Base-by-base conservation (phyloP, 2,888 invertebrate species). In the Sinohyriopsis cumingii region DNA sequence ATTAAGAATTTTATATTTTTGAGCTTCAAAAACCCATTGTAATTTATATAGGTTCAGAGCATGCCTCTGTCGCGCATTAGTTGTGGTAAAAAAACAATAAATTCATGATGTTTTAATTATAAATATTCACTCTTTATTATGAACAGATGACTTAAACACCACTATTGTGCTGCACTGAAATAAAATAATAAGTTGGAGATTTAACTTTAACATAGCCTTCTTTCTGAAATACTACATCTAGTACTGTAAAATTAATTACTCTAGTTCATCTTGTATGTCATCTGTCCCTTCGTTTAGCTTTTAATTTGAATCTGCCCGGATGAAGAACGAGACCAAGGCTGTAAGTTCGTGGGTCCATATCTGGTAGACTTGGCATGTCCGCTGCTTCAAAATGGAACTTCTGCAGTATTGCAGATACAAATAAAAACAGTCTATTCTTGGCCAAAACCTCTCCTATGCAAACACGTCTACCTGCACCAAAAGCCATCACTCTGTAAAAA, bases 371-470 rank as follows among this genome's bases (percentile, higher is more conserved):
- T 18, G 65, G 59, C 20, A 15, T 55, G 55, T 73, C 74, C 20
- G 71, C 75, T 12, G 79, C 68, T 28, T 67, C 53, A 69, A 87
- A 84, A 18, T 33, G 54, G 66, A 84, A 85, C 19, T 77, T 71
- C 66, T 86, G 84, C 25, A 87, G 72, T 12, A 87, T 67, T 9
- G 80, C 66, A 4, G 81, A 61, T 3, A 80, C 78, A 67, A 86
- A 87, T 15, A 88, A 71, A 72, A 87, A 87, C 22, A 88, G 80
- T 55, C 87, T 73, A 68, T 87, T 87, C 59, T 83, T 83, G n/a
- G 86, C 87, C 55, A 87, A 72, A 1, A 80, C 70, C 69, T 87
- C 87, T 24, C 87, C 88, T 7, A 87, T 68, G 72, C 88, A 88
- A 28, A 86, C 85, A 12, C 88, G 74, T 62, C 85, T 67, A 1